Evolutionary conservation across 2,113 vertebrate genomes (phyloP), one percentile per base, ranked within the genome.

Genomic region (Oceanodroma tethys): DNA sequence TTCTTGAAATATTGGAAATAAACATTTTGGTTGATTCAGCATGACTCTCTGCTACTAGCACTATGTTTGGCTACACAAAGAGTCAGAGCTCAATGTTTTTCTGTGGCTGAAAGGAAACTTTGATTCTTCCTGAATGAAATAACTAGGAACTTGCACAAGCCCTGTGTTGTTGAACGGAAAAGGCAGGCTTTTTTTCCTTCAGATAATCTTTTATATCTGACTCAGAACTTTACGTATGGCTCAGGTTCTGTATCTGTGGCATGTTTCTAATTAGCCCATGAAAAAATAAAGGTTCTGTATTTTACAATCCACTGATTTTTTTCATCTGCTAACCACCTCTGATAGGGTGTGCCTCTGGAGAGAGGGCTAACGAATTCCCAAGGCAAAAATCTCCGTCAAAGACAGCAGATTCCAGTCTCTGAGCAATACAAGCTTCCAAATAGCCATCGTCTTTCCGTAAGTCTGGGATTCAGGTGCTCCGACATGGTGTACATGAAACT

Each of bases 51-150:
- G 60, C 30, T 68, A 3, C 29, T 48, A 75, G n/a, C n/a, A 5
- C 29, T 29, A 18, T 65, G 36, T 82, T 74, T 80, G 47, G 40
- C 86, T 87, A 11, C n/a, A 72, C 72, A 88, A 67, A 86, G 91
- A 70, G 43, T 74, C 48, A 72, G 36, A 96, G 52, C 83, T 89
- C 43, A 23, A 1, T 95, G 83, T 93, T 97, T 93, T 96, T 95
- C 72, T 95, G 59, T 73, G 81, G 17, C 62, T 93, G 87, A 95
- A 92, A 95, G 95, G 94, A 97, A 96, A 94, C 70, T 91, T 97
- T 70, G 81, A 94, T 96, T 97, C 94, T 96, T 97, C 96, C 93
- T 96, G 94, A 89, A 75, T 95, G 93, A 95, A 97, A 89, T 45
- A 89, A 71, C 70, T 94, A 75, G 94, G 86, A 95, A 91, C 83